Base-by-base conservation (phyloP, 2,888 invertebrate species). In the Cephus pulcher region DNA sequence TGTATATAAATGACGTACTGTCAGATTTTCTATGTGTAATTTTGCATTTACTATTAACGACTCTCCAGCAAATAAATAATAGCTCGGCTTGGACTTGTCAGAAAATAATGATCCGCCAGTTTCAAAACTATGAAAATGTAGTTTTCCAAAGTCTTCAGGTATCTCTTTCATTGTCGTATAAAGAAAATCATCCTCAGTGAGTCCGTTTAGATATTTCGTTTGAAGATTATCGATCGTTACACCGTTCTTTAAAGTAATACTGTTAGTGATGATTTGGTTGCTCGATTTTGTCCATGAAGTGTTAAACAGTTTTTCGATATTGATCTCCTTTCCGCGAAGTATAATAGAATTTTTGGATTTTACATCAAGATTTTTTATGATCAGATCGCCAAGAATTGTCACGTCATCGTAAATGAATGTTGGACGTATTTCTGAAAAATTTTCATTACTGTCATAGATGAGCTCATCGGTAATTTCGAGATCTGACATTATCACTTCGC, bases 231-330 rank as follows among this genome's bases (percentile, higher is more conserved):
- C 88, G 30, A 90, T 85, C 1, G 79, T 84, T 0, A 87, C 34
- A 4, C 86, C 86, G 6, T 80, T 82, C 56, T 84, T 80, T 32
- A 90, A 86, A 1, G 40, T 37, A 4, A 88, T 76, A 0, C 81
- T 69, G 23, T 80, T 56, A 12, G 40, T 11, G 32, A 90, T 85
- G 0, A 69, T 79, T 80, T 90, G 90, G 74, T 85, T 40, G 4
- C 79, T 84, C 11, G 90, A 89, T 80, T 88, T 90, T 6, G 87
- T 87, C 90, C 90, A 90, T 33, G 82, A 83, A 0, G 79, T 76
- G 4, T 84, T 40, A 1, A 86, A 74, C 4, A 86, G 77, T 4
- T 80, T 34, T 4, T 79, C 69, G 0, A 88, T 32, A 12, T 85
- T 78, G 23, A 82, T 34, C 33, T 75, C 12, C 3, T 76, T 37